phyloP scores from a whole-genome alignment of 2,113 vertebrate species.

The Gymnogyps californianus region DNA sequence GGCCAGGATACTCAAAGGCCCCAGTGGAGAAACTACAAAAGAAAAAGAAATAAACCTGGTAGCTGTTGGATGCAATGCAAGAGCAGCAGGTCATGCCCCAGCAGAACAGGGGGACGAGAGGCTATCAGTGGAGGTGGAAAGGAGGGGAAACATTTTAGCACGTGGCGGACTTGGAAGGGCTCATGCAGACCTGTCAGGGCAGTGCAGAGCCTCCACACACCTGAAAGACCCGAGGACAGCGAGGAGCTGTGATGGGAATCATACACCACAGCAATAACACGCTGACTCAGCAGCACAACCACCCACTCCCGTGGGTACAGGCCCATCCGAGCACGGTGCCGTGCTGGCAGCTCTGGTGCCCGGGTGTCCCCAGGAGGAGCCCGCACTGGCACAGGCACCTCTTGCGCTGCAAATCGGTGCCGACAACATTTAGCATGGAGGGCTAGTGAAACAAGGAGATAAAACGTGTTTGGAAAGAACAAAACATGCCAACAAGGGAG shows the following conservation, averaged over 20 bases:
- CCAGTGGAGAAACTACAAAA: not conserved
- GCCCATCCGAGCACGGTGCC: not conserved
- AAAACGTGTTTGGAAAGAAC: not conserved
- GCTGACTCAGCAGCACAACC: not conserved
- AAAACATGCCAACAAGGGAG: not conserved
- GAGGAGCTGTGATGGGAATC: fast-evolving
- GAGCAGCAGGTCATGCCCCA: not conserved
- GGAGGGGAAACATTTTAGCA: not conserved
- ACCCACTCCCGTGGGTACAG: fast-evolving
- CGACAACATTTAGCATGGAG: not conserved
- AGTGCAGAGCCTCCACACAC: not conserved
- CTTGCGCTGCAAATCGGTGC: fast-evolving
- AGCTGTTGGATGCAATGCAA: not conserved
- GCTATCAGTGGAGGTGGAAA: fast-evolving
- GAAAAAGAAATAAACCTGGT: not conserved
- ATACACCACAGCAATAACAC: fast-evolving
- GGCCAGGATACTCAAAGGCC: no score
- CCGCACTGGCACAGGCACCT: not conserved
- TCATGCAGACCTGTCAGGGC: not conserved
- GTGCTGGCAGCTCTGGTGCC: not conserved
- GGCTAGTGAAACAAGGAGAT: not conserved
- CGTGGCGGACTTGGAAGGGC: not conserved
- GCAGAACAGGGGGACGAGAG: not conserved
- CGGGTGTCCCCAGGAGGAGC: fast-evolving
- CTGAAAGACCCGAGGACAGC: fast-evolving